Conservation (phyloP, 2,888 invertebrate genomes). For the Lysandra coridon region DNA sequence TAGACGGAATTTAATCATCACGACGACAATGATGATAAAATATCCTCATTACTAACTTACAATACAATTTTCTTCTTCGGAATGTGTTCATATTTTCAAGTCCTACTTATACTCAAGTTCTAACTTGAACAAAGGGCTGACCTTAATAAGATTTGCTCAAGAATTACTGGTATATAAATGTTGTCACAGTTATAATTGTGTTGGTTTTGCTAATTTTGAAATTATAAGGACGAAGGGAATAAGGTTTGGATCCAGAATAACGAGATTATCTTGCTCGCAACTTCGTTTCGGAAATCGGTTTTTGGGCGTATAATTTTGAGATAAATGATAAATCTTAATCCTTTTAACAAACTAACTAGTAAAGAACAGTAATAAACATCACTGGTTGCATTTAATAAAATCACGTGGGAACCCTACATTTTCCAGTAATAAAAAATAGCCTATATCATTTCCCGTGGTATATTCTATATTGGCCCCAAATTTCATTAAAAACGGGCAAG, state of each 20-base stretch:
- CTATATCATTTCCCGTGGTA: neutral
- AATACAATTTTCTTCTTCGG: neutral
- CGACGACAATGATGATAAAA: too few relatives aligned
- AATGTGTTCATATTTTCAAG: neutral
- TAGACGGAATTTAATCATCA: too few relatives aligned
- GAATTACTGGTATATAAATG: conserved; percentile 8
- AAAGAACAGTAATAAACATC: too few relatives aligned
- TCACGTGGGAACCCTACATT: neutral
- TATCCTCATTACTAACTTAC: neutral
- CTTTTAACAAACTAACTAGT: too few relatives aligned
- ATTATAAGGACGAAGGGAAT: neutral
- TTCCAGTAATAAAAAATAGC: neutral
- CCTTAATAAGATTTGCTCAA: conserved; percentile 12
- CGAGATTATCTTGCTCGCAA: neutral
- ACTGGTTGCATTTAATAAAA: too few relatives aligned
- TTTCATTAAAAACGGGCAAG: too few relatives aligned
- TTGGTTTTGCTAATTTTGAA: neutral
- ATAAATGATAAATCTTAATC: too few relatives aligned
- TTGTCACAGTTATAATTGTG: conserved; percentile 9
- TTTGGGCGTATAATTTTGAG: too few relatives aligned
- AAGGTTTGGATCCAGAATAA: neutral
- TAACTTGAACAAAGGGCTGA: neutral
- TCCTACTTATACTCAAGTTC: neutral
- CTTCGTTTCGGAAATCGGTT: neutral
- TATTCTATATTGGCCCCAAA: too few relatives aligned